Evolutionary conservation across 2,797 vertebrate species (phyloP).

Genomic region (Ambastaia sidthimunki): DNA sequence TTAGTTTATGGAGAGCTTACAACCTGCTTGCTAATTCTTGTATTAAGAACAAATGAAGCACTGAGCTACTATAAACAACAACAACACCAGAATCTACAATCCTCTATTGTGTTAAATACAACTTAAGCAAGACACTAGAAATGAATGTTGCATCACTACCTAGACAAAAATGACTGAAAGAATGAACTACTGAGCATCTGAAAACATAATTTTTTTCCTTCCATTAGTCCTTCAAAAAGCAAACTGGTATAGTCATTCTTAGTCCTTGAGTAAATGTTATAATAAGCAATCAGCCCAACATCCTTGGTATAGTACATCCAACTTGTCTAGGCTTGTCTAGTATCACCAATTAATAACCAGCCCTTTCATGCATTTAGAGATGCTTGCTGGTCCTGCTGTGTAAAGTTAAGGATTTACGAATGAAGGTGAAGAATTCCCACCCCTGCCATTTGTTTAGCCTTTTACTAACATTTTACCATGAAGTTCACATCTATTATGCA

Average conservation of each 20-base stretch:
- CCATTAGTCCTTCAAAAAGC: not conserved
- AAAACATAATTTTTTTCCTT: not conserved
- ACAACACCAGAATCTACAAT: too few species aligned
- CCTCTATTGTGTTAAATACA: not conserved
- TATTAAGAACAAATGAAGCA: not conserved
- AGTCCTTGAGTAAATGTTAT: not conserved
- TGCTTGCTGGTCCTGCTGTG: conserved; percentile 34
- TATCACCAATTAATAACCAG: conserved; percentile 13
- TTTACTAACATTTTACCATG: conserved; percentile 52
- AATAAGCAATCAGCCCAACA: not conserved
- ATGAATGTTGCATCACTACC: not conserved
- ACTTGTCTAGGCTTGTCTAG: conserved; percentile 1
- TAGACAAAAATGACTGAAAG: too few species aligned
- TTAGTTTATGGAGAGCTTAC: too few species aligned
- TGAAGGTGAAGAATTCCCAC: conserved; percentile 50
- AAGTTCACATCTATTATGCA: conserved; percentile 56
- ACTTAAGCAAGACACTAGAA: not conserved
- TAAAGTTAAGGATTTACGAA: conserved; percentile 47
- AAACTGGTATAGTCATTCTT: not conserved
- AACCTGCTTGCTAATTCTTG: not conserved
- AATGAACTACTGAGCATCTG: not conserved
- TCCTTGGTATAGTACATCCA: not conserved
- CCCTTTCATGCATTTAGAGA: not conserved
- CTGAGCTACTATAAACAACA: not conserved
- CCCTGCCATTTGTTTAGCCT: conserved; percentile 53